A percentile compares a stretch with the other conserved stretches of the same genome.
These are phyloP conservation scores for Platysteira castanea DNA, from an alignment of 2,113 vertebrate species.

Conservation along the genomic window DNA sequence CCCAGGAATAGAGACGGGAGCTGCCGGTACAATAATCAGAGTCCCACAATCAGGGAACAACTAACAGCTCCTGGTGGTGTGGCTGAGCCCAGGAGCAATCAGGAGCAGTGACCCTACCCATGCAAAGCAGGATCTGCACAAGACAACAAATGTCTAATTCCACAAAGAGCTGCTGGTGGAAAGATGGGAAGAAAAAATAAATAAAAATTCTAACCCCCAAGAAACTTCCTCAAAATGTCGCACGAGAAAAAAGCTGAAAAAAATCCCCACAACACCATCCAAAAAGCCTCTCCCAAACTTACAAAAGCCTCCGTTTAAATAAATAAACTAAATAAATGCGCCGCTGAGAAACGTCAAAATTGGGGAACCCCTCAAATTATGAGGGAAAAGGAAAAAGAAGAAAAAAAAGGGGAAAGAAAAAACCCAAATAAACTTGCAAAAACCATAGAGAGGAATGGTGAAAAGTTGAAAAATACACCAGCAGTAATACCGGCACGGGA, in stretches of 20 bases:
- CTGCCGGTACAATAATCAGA: neutral
- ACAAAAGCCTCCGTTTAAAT: neutral
- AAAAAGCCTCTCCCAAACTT: neutral
- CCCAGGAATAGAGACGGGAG: neutral
- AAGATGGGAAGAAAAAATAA: neutral
- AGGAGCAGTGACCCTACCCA: neutral
- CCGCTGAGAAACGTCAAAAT: accelerated
- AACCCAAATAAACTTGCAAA: neutral
- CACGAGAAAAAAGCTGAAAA: neutral
- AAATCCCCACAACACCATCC: accelerated
- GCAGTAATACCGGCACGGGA: no score
- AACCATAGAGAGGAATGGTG: neutral
- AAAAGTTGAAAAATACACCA: neutral
- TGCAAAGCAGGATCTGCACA: accelerated
- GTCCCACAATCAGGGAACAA: neutral
- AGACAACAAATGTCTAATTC: neutral
- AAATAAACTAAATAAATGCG: neutral
- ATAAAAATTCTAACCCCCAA: neutral
- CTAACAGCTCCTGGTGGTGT: neutral
- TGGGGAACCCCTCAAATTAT: neutral
- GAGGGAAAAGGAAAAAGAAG: neutral
- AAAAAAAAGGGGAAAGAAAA: neutral
- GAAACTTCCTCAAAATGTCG: neutral
- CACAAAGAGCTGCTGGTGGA: neutral
- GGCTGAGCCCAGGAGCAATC: neutral